Percentiles rank a stretch among this genome's conserved stretches.
phyloP scores from a whole-genome alignment of 2,888 invertebrate genomes.

The Amiota minor region DNA sequence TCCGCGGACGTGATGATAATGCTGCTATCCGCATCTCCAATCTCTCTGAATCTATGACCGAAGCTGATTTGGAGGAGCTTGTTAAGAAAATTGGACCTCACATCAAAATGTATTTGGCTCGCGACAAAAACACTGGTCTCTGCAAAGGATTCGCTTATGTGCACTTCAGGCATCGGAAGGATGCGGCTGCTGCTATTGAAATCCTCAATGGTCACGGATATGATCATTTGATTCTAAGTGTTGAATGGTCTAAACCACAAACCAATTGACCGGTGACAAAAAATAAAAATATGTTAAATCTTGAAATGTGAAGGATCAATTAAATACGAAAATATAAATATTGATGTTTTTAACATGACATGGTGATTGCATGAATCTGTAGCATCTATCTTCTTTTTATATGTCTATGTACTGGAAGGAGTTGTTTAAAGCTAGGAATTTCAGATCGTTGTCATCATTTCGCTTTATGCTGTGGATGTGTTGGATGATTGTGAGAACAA shows the following conservation, averaged over 20 bases:
- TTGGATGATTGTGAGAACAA: no score
- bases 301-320: no score
- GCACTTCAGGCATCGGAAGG: constrained; percentile 92
- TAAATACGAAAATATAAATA: no score
- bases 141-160: constrained; percentile 99
- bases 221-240: constrained; percentile 97
- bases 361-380: no score
- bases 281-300: no score
- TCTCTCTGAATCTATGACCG: constrained; percentile 95
- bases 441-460: no score
- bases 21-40: constrained; percentile 98
- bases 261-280: constrained; percentile 52
- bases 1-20: constrained; percentile 83
- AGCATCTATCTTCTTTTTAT: no score
- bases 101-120: constrained; percentile 94
- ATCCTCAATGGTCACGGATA: constrained; percentile 94
- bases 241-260: constrained; percentile 98
- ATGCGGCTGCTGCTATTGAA: constrained; percentile 93
- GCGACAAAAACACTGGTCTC: constrained; percentile 90
- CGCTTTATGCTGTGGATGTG: no score
- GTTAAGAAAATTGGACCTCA: constrained; percentile 95
- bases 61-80: constrained; percentile 95
- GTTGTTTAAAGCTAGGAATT: no score
- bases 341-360: no score
- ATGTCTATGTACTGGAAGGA: no score